phyloP scores from a whole-genome alignment of 92 coral and sea anemone genomes.

The Porites evermanni region DNA sequence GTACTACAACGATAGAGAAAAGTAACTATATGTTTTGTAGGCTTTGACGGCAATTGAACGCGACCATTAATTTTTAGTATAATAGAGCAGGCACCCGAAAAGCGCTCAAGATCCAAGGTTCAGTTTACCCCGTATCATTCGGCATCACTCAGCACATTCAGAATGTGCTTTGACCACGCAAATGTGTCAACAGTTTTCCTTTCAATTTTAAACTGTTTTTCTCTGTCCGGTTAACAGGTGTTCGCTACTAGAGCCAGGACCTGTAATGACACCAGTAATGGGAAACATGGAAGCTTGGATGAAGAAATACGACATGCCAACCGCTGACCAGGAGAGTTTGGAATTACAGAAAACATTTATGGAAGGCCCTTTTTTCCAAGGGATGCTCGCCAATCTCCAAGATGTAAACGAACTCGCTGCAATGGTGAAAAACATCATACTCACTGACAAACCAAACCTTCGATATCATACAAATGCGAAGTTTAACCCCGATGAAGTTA shows the following conservation, averaged over 20 bases:
- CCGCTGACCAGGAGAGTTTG: conserved; percentile 31
- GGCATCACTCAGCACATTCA: too few relatives aligned
- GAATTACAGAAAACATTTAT: background rate
- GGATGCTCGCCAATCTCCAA: background rate
- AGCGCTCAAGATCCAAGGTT: too few relatives aligned
- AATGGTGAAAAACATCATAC: conserved; percentile 62
- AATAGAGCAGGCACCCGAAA: too few relatives aligned
- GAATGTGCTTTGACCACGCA: too few relatives aligned
- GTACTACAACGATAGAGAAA: too few relatives aligned
- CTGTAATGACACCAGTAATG: conserved; percentile 45
- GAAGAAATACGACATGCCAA: background rate
- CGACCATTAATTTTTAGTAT: too few relatives aligned
- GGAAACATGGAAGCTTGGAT: background rate
- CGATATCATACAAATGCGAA: conserved; percentile 68
- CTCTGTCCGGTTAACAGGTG: background rate
- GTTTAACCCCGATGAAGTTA: conserved; percentile 43
- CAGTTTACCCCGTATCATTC: too few relatives aligned
- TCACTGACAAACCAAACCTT: conserved; percentile 68
- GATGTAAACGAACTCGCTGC: conserved; percentile 52
- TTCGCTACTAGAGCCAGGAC: conserved; percentile 76
- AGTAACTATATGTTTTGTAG: too few relatives aligned
- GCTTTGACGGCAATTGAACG: too few relatives aligned
- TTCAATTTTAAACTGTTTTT: too few relatives aligned
- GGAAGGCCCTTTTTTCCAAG: background rate
- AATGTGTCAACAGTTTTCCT: too few relatives aligned